Evolutionary conservation across 2,113 vertebrate genomes (phyloP).

Genomic region (Eidolon helvum): DNA sequence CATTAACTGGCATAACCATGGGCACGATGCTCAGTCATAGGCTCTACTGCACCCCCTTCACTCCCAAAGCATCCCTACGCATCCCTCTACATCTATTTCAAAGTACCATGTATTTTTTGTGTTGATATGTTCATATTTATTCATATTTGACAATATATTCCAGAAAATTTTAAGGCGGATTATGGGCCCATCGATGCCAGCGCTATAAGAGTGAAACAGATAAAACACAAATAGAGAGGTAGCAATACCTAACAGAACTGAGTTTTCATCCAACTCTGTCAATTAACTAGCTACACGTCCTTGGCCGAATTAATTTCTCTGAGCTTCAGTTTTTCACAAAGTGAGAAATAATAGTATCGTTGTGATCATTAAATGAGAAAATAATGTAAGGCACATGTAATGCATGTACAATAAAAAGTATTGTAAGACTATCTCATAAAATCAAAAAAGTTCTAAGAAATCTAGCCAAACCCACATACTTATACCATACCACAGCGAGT

Average conservation of each 20-base stretch:
- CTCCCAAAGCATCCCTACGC: background rate
- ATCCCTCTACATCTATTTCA: background rate
- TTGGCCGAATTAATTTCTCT: background rate
- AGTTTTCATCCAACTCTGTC: background rate
- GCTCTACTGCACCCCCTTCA: background rate
- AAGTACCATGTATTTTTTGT: background rate
- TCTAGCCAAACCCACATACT: background rate
- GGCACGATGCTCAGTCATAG: background rate
- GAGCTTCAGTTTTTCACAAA: background rate
- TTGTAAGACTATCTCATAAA: background rate
- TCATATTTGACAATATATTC: background rate
- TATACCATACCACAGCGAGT: background rate
- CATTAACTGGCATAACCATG: background rate
- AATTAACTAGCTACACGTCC: background rate
- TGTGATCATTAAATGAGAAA: background rate
- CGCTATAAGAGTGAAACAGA: background rate
- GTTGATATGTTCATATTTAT: background rate
- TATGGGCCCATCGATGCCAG: background rate
- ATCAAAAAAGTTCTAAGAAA: background rate
- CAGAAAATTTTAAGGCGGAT: background rate
- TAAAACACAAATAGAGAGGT: background rate
- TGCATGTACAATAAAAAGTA: background rate
- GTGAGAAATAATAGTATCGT: background rate
- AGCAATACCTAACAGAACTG: background rate
- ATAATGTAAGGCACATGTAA: background rate